Percentiles rank a stretch among this genome's conserved stretches.
Evolutionary conservation across 2,888 invertebrate genomes (phyloP).

Genomic region (Drosophila kokeensis): DNA sequence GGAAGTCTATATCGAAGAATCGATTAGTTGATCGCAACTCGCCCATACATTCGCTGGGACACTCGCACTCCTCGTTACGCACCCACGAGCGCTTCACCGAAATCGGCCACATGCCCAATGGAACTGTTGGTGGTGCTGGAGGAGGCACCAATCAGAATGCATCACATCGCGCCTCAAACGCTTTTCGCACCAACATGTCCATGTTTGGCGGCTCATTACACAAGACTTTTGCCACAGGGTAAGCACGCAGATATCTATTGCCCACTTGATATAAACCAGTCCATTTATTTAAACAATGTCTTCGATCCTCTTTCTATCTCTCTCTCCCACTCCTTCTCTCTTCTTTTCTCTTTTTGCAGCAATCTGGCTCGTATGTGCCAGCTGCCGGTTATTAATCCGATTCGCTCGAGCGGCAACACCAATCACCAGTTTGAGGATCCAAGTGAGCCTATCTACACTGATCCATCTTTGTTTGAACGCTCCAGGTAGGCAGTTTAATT

Average conservation of each 20-base stretch:
- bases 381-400: slow-evolving; percentile 85
- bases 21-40: slow-evolving; percentile 86
- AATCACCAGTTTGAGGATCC: slow-evolving; percentile 91
- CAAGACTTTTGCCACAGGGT: slow-evolving; percentile 90
- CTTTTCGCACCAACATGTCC: slow-evolving; percentile 85
- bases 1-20: slow-evolving; percentile 92
- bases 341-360: slow-evolving; percentile 57
- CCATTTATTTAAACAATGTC: slow-evolving; percentile 34
- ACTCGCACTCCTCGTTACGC: slow-evolving; percentile 85
- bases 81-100: slow-evolving; percentile 85
- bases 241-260: slow-evolving; percentile 53
- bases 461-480: slow-evolving; percentile 95
- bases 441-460: slow-evolving; percentile 96
- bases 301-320: not conserved
- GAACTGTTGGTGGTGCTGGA: slow-evolving; percentile 49
- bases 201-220: slow-evolving; percentile 89
- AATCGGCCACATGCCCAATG: slow-evolving; percentile 82
- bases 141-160: slow-evolving; percentile 69
- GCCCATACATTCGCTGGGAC: slow-evolving; percentile 84
- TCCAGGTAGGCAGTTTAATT: slow-evolving; percentile 86
- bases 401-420: slow-evolving; percentile 86
- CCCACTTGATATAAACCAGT: slow-evolving; percentile 44
- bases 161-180: slow-evolving; percentile 78
- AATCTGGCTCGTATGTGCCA: slow-evolving; percentile 85
- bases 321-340: not conserved